phyloP scores from a whole-genome alignment of 2,113 vertebrate species.

The Protobothrops mucrosquamatus region DNA sequence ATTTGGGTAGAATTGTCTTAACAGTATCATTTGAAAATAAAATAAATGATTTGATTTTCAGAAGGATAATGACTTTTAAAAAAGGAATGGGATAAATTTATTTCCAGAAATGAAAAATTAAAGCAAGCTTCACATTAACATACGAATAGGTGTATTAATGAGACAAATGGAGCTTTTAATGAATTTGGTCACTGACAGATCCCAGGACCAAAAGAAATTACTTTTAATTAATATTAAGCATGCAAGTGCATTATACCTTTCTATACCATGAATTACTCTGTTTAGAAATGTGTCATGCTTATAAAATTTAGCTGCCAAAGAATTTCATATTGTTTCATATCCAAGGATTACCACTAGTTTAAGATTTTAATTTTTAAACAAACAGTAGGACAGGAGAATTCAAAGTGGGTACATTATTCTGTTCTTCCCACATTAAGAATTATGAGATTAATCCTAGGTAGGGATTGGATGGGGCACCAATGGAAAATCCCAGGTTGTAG shows the following conservation, averaged over 20 bases:
- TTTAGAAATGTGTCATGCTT: neutral
- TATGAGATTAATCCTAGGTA: neutral
- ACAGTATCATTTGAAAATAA: neutral
- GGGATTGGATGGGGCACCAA: neutral
- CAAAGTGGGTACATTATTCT: neutral
- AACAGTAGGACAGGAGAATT: neutral
- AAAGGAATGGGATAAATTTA: neutral
- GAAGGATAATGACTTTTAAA: neutral
- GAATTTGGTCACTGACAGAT: neutral
- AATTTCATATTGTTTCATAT: neutral
- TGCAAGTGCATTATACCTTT: neutral
- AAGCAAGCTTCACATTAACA: slow-evolving; percentile 8
- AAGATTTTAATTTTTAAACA: neutral
- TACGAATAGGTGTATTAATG: neutral
- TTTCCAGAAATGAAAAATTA: neutral
- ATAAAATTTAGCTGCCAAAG: neutral
- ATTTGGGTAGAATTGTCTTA: neutral
- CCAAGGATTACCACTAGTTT: neutral
- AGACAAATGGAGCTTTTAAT: slow-evolving; percentile 6
- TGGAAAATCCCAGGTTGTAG: neutral
- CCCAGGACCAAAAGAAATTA: neutral
- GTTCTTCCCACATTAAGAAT: neutral
- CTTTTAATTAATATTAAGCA: neutral
- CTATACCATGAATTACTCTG: neutral
- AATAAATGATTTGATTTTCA: neutral